A percentile compares a stretch with the other conserved stretches of the same genome.
These are phyloP conservation scores for Anoplius nigerrimus DNA, from an alignment of 2,888 invertebrate genomes.

Conservation along the genomic window DNA sequence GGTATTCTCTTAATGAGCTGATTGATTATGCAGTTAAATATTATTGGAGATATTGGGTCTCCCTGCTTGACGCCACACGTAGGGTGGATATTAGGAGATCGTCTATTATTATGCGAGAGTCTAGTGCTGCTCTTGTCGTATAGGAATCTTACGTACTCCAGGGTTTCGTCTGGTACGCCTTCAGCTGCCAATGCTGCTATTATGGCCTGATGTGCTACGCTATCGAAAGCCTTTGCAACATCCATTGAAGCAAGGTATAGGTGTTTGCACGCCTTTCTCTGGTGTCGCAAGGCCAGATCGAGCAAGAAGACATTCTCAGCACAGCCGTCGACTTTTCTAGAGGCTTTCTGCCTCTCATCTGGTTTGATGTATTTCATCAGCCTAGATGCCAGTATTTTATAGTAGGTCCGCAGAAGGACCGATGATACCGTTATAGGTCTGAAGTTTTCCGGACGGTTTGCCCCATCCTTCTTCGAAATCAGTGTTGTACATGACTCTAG, in stretches of 20 bases:
- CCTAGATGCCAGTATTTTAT: slow-evolving; percentile 6
- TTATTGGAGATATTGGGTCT: slow-evolving; percentile 22
- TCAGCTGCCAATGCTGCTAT: not conserved
- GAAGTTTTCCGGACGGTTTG: not conserved
- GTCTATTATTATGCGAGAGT: not conserved
- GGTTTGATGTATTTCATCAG: not conserved
- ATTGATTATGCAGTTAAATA: slow-evolving; percentile 32
- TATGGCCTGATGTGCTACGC: slow-evolving; percentile 26
- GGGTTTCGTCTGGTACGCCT: no score
- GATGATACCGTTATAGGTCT: not conserved
- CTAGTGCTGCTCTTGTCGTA: slow-evolving; percentile 23
- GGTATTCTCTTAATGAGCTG: slow-evolving; percentile 9
- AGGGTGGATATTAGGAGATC: not conserved
- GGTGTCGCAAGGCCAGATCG: slow-evolving; percentile 27
- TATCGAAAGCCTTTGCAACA: slow-evolving; percentile 45
- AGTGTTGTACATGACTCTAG: not conserved
- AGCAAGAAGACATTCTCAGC: slow-evolving; percentile 30
- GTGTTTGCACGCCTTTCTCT: slow-evolving; percentile 9
- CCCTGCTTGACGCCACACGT: slow-evolving; percentile 23
- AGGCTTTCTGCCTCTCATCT: no score
- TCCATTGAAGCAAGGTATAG: slow-evolving; percentile 38
- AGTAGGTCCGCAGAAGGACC: not conserved
- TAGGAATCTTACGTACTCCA: not conserved
- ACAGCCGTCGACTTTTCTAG: slow-evolving; percentile 24
- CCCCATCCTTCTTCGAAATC: not conserved